Conservation (phyloP, 2,797 vertebrate species). For the Sternotherus odoratus region DNA sequence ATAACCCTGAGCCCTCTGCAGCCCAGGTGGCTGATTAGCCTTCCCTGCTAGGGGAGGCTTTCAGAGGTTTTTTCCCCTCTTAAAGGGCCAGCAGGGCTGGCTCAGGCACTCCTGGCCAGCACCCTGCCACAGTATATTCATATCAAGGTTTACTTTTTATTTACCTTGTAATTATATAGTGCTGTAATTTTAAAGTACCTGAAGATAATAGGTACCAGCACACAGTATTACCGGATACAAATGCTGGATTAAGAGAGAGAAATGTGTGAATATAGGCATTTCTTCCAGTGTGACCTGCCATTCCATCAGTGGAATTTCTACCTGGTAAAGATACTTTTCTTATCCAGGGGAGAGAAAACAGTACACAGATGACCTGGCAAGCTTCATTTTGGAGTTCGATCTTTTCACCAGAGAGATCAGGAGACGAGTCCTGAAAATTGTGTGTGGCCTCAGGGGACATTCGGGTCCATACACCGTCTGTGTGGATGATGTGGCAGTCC, state of each 20-base stretch:
- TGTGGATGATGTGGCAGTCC: not conserved
- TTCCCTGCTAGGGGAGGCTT: too few species aligned
- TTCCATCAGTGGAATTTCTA: not conserved
- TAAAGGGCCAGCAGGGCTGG: too few species aligned
- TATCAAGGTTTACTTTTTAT: not conserved
- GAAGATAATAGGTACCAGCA: not conserved
- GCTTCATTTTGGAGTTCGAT: not conserved
- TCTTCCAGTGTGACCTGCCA: not conserved
- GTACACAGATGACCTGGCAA: not conserved
- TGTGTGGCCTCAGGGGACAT: not conserved
- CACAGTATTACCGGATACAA: not conserved
- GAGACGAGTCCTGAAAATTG: not conserved
- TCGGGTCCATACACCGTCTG: not conserved
- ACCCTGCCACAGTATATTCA: too few species aligned
- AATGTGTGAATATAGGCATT: not conserved
- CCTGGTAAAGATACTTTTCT: not conserved
- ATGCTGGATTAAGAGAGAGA: not conserved
- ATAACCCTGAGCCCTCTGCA: too few species aligned
- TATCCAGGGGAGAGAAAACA: not conserved
- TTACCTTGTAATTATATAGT: fast-evolving
- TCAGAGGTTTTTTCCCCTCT: too few species aligned
- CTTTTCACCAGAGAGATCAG: not conserved
- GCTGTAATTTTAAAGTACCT: not conserved
- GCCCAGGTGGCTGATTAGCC: too few species aligned
- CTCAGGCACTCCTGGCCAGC: too few species aligned